Evolutionary conservation across 2,113 vertebrate genomes (phyloP).

Genomic region (Macquaria ambigua): DNA sequence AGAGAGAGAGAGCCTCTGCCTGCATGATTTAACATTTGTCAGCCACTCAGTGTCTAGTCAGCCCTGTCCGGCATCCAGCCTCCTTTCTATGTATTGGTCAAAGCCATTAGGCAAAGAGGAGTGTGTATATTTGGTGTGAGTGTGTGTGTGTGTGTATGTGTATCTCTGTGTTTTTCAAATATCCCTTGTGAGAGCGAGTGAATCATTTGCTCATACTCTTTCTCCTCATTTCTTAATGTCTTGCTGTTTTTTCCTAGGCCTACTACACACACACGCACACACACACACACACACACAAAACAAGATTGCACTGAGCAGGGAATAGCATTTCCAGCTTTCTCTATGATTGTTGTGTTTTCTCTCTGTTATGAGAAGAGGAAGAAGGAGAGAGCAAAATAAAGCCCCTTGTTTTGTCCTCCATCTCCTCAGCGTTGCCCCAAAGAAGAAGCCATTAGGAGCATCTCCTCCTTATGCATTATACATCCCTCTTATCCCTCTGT

Average conservation of each 20-base stretch:
- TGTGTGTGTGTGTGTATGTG: conserved; percentile 24
- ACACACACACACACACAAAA: conserved; percentile 5
- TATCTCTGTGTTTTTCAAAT: conserved; percentile 57
- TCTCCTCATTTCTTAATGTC: conserved; percentile 72
- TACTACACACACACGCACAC: conserved; percentile 35
- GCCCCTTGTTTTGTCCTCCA: conserved; percentile 68
- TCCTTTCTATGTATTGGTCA: conserved; percentile 78
- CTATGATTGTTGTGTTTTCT: conserved; percentile 59
- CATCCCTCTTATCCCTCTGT: conserved; percentile 74
- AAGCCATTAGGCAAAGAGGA: conserved; percentile 74
- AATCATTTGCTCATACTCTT: conserved; percentile 70
- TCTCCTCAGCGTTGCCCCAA: conserved; percentile 68
- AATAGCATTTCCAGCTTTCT: conserved; percentile 61
- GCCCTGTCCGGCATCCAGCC: conserved; percentile 72
- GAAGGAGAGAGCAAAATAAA: conserved; percentile 63
- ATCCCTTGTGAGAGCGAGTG: conserved; percentile 64
- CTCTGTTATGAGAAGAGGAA: conserved; percentile 61
- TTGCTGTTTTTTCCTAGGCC: conserved; percentile 55
- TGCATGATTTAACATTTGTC: conserved; percentile 84
- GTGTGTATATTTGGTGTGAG: conserved; percentile 50
- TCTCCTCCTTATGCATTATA: conserved; percentile 80
- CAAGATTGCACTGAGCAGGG: conserved; percentile 47
- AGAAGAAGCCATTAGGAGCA: conserved; percentile 78
- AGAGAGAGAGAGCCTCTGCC: conserved; percentile 62
- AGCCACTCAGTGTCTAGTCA: conserved; percentile 79